These are phyloP conservation scores for Bombus turneri DNA, from an alignment of 1,140 invertebrate species.

Conservation along the genomic window DNA sequence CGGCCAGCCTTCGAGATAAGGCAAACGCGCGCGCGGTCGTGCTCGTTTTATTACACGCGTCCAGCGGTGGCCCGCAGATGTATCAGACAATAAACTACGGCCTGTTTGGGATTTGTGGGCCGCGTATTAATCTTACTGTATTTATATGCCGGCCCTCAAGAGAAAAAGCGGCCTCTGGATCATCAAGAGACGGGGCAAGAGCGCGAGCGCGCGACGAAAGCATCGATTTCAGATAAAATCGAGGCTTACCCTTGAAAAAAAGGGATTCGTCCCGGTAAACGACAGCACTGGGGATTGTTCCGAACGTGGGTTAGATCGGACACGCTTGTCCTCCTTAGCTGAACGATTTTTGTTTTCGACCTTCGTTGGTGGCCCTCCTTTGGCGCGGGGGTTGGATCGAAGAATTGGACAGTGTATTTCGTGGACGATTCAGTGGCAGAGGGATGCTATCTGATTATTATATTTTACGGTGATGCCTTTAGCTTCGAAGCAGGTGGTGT, in stretches of 20 bases:
- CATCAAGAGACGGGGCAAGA: not conserved
- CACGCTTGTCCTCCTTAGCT: not conserved
- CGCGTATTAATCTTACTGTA: conserved; percentile 78
- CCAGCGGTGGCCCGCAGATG: conserved; percentile 52
- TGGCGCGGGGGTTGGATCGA: not conserved
- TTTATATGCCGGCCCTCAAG: conserved; percentile 62
- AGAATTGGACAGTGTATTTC: not conserved
- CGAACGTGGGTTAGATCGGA: not conserved
- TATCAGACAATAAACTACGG: conserved; percentile 72
- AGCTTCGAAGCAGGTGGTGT: not conserved
- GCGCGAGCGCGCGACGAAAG: conserved; percentile 43
- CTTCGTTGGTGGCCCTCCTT: not conserved
- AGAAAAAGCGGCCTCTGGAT: conserved; percentile 47
- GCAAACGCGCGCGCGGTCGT: conserved; percentile 23
- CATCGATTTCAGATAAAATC: conserved; percentile 54
- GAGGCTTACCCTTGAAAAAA: not conserved
- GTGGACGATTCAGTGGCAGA: not conserved
- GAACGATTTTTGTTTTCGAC: not conserved
- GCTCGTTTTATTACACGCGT: conserved; percentile 65
- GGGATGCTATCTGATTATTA: not conserved
- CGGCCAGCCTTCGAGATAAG: conserved; percentile 50
- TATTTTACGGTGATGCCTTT: not conserved
- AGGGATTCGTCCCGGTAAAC: conserved; percentile 5
- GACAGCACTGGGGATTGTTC: conserved; percentile 3
- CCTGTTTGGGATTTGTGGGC: conserved; percentile 75